Base-by-base conservation (phyloP, 2,888 invertebrate species). In the Aquatica leii region DNA sequence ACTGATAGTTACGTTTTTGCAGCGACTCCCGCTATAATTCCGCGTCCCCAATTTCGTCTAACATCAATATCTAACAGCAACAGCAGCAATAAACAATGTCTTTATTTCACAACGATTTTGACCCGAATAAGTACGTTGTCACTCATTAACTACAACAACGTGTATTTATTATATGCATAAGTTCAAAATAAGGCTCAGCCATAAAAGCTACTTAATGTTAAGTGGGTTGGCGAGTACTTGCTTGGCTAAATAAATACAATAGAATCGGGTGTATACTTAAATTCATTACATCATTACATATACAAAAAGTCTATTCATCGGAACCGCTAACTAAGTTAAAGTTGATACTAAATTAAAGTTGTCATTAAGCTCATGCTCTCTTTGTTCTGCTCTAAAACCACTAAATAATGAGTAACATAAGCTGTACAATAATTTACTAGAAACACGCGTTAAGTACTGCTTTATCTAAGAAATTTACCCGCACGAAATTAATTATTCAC, bases 191-290 rank as follows among this genome's bases (percentile, higher is more conserved):
- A n/a, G n/a, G n/a, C n/a, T n/a, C n/a, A 20, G 14, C 15, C 17
- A 34, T 34, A 34, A 51, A 51, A 34, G 11, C 37, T 40, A 40
- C 20, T 49, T 57, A 55, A 46, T 49, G 35, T n/a, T 20, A 48
- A 52, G 52, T 62, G 58, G 62, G 58, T 49, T 58, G 62, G 62
- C 48, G 37, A 46, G 48, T 48, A 46, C 48, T 52, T 49, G 62
- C 62, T 57, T 20, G 46, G 49, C 31, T 58, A 62, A 62, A 49
- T 62, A 62, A 57, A 58, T 57, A 62, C 57, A 62, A 62, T 62
- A 43, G 53, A 34, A 3, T 17, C 21, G 50, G 57, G 49, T 54
- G 53, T 50, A 62, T 52, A 35, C 41, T 56, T 56, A 52, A 56
- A 56, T 24, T 31, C 61, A 56, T 60, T 53, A 53, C 46, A 62